Evolutionary conservation across 1,140 invertebrate species (phyloP).

Genomic region (Ylistrum balloti): DNA sequence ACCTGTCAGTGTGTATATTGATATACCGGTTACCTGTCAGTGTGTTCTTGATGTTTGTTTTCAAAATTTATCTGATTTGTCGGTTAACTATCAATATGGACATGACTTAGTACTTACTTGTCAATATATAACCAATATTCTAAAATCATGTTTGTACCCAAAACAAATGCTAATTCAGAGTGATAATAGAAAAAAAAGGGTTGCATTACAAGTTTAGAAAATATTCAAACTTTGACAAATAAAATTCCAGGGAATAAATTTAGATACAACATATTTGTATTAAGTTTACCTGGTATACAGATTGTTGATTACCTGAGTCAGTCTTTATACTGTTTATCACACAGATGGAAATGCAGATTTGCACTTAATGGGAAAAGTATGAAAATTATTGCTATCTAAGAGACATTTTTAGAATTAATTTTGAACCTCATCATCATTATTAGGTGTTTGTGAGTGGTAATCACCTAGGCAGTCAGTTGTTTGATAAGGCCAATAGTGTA

Average conservation of each 20-base stretch:
- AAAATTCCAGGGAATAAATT: too few species aligned
- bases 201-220: too few species aligned
- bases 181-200: too few species aligned
- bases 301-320: background rate
- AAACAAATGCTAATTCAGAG: too few species aligned
- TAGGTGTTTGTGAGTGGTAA: background rate
- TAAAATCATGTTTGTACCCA: too few species aligned
- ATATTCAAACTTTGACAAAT: too few species aligned
- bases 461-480: background rate
- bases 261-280: too few species aligned
- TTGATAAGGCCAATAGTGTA: slow-evolving; percentile 25
- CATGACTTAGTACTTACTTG: background rate
- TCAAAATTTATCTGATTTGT: background rate
- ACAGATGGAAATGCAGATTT: background rate
- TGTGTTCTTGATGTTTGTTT: background rate
- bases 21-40: background rate
- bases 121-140: background rate
- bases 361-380: background rate
- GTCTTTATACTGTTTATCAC: background rate
- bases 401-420: slow-evolving; percentile 3
- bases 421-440: slow-evolving; percentile 22
- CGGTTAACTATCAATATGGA: background rate
- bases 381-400: background rate
- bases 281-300: too few species aligned
- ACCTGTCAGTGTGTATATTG: background rate